phyloP scores from a whole-genome alignment of 2,888 invertebrate genomes.

The Strigamia maritima region DNA sequence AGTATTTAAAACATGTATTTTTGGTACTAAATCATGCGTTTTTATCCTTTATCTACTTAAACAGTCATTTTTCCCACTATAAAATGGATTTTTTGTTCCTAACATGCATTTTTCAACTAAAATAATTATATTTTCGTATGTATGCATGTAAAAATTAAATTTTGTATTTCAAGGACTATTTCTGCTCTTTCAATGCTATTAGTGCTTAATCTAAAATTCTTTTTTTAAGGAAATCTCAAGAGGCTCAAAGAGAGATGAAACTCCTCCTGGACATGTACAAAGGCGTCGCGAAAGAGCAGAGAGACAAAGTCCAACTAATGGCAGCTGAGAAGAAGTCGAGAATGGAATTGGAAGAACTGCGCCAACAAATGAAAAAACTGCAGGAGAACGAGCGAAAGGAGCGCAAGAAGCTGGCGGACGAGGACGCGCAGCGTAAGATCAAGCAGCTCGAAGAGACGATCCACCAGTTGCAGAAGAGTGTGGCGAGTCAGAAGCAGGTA shows the following conservation, averaged over 20 bases:
- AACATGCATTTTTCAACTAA: too few relatives aligned
- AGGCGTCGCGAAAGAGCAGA: conserved; percentile 91
- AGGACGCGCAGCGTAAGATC: conserved; percentile 89
- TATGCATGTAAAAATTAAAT: too few relatives aligned
- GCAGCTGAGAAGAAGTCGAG: conserved; percentile 87
- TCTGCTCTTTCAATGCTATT: too few relatives aligned
- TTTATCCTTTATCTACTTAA: too few relatives aligned
- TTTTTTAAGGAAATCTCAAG: conserved; percentile 72
- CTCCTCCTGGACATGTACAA: conserved; percentile 93
- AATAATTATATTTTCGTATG: too few relatives aligned
- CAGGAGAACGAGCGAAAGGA: conserved; percentile 89
- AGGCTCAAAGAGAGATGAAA: conserved; percentile 92
- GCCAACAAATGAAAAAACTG: conserved; percentile 52
- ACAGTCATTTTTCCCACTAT: too few relatives aligned
- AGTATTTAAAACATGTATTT: too few relatives aligned
- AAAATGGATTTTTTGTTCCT: too few relatives aligned
- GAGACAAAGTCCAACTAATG: conserved; percentile 88
- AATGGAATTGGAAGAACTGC: conserved; percentile 83
- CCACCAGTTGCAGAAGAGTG: conserved; percentile 82
- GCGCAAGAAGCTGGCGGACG: conserved; percentile 84
- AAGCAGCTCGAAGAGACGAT: conserved; percentile 91
- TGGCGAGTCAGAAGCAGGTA: conserved; percentile 66
- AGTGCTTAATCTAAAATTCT: too few relatives aligned
- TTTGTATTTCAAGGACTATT: too few relatives aligned
- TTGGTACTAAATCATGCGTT: too few relatives aligned